A percentile compares a stretch with the other conserved stretches of the same genome.
These are phyloP conservation scores for Amazona finschi DNA, from an alignment of 2,797 vertebrate species.

Conservation along the genomic window DNA sequence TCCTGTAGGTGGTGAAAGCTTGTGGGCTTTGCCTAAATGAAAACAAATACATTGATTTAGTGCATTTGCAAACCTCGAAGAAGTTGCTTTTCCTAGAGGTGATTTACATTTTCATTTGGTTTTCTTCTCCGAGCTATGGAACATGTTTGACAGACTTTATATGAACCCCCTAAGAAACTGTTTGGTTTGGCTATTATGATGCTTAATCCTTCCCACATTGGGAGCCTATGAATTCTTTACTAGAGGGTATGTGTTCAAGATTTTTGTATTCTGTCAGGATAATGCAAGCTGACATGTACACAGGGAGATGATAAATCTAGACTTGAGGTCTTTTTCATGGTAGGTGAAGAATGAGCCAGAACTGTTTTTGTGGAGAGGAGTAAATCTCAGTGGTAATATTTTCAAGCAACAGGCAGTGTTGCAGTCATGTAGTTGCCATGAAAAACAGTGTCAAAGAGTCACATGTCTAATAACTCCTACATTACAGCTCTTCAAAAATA, in stretches of 20 bases:
- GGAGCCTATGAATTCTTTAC: not conserved
- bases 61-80: slow-evolving; percentile 9
- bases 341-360: slow-evolving; percentile 22
- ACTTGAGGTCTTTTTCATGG: slow-evolving; percentile 19
- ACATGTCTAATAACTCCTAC: not conserved
- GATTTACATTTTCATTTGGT: slow-evolving; percentile 33
- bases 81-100: not conserved
- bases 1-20: slow-evolving; percentile 44
- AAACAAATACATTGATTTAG: not conserved
- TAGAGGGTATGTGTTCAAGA: not conserved
- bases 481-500: not conserved
- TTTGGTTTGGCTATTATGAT: not conserved
- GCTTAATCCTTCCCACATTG: not conserved
- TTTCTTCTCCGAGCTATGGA: slow-evolving; percentile 20
- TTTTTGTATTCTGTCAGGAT: not conserved
- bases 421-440: not conserved
- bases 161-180: not conserved
- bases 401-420: not conserved
- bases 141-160: not conserved
- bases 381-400: slow-evolving; percentile 15
- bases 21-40: not conserved
- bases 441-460: not conserved
- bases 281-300: slow-evolving; percentile 3
- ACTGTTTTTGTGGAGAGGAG: not conserved
- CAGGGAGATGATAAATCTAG: slow-evolving; percentile 11